phyloP scores from a whole-genome alignment of 1,140 invertebrate genomes.

The Pinna nobilis region DNA sequence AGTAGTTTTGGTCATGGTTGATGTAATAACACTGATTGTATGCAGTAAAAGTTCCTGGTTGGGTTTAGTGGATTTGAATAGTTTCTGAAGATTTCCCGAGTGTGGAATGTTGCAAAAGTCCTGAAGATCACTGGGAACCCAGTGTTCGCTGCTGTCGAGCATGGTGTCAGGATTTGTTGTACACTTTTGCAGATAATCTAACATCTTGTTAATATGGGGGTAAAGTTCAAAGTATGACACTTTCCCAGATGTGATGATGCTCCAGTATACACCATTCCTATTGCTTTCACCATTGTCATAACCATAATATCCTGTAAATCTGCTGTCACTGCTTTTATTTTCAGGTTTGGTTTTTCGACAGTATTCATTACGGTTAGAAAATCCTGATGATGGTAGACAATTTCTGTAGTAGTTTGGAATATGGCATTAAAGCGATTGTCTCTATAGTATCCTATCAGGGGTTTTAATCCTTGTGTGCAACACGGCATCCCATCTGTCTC shows the following conservation, averaged over 20 bases:
- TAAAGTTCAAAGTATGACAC: constrained; percentile 32
- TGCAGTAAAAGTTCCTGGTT: neutral
- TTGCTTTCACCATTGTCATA: constrained; percentile 4
- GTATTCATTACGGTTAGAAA: constrained; percentile 14
- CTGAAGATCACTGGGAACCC: no score
- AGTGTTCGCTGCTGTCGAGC: no score
- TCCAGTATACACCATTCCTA: constrained; percentile 41
- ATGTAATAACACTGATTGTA: neutral
- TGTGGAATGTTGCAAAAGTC: no score
- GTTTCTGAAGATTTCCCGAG: no score
- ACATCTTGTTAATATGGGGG: neutral
- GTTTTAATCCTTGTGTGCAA: constrained; percentile 16
- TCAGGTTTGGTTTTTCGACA: neutral
- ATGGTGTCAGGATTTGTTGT: constrained; percentile 9
- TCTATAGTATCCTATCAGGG: constrained; percentile 32
- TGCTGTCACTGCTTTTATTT: constrained; percentile 16
- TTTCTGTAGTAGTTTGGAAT: constrained; percentile 33
- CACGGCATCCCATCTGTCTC: constrained; percentile 34
- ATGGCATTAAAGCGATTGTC: constrained; percentile 40
- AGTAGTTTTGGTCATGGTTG: neutral
- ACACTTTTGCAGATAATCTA: no score
- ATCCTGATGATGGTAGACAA: constrained; percentile 19
- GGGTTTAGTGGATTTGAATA: neutral
- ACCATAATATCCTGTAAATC: constrained; percentile 15
- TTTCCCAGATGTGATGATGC: constrained; percentile 16